These are phyloP conservation scores for Tonatia bakeri DNA, from an alignment of 2,113 vertebrate species.

Conservation along the genomic window DNA sequence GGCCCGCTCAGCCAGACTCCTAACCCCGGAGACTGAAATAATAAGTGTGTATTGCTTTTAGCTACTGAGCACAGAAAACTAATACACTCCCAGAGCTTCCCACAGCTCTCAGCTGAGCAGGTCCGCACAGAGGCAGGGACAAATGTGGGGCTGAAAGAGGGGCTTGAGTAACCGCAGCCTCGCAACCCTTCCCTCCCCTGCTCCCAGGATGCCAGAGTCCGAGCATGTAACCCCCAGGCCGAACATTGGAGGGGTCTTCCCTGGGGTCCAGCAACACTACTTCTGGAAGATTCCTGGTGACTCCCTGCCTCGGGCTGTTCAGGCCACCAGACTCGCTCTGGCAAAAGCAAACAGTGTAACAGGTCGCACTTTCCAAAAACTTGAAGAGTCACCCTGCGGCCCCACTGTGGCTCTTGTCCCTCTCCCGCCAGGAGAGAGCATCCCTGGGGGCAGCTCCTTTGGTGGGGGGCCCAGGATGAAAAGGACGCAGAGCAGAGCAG, in stretches of 20 bases:
- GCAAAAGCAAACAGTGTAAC: neutral
- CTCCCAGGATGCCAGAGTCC: neutral
- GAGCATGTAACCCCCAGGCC: neutral
- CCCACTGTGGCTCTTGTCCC: neutral
- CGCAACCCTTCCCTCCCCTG: neutral
- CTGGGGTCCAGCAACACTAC: neutral
- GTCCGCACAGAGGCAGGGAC: neutral
- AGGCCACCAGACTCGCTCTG: neutral
- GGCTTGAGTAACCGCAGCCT: neutral
- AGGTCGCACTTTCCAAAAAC: neutral
- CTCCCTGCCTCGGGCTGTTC: neutral
- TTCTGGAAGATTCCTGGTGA: rapidly evolving
- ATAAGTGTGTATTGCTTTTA: neutral
- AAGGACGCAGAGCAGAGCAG: neutral
- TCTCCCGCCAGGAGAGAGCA: neutral
- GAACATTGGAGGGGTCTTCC: neutral
- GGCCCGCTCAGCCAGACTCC: neutral
- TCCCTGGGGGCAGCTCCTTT: neutral
- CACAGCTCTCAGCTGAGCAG: neutral
- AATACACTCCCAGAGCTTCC: neutral
- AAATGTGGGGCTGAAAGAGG: neutral
- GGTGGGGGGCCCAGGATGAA: neutral
- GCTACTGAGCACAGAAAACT: neutral
- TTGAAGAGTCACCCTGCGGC: neutral
- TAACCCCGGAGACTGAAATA: neutral